Percentiles rank a stretch among this genome's conserved stretches.
phyloP scores from a whole-genome alignment of 2,113 vertebrate species.

The Pitta sordida region DNA sequence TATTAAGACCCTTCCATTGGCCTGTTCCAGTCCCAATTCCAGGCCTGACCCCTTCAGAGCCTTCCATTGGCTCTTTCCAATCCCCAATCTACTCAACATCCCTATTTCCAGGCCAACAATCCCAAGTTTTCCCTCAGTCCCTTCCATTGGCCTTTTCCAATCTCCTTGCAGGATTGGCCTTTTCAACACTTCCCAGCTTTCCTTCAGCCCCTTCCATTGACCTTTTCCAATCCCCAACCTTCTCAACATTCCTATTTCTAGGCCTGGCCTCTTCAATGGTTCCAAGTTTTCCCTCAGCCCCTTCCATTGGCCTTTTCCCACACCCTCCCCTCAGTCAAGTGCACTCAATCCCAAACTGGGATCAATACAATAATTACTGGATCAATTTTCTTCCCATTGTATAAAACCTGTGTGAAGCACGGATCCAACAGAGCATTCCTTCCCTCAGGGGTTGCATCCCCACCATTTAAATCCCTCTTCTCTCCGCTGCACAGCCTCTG shows the following conservation, averaged over 20 bases:
- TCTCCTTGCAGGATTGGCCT: no score
- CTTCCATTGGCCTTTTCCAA: no score
- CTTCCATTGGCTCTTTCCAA: no score
- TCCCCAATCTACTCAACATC: no score
- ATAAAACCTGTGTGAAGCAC: rapidly evolving
- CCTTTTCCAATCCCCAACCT: neutral
- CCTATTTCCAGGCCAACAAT: no score
- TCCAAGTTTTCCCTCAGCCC: neutral
- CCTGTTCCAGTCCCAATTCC: no score
- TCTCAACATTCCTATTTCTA: neutral
- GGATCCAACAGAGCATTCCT: neutral
- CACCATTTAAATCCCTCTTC: neutral
- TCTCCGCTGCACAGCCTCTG: neutral
- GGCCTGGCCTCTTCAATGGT: neutral
- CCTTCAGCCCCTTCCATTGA: neutral
- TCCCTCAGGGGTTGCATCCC: no score
- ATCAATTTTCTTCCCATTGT: neutral
- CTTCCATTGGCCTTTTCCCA: neutral
- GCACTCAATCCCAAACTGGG: no score
- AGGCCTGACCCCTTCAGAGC: no score
- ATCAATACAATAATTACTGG: neutral
- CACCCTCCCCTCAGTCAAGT: neutral
- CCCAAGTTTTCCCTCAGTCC: no score
- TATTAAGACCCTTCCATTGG: no score
- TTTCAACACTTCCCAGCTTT: no score